Conservation (phyloP, 2,888 invertebrate genomes). For the Xiphydria camelus region DNA sequence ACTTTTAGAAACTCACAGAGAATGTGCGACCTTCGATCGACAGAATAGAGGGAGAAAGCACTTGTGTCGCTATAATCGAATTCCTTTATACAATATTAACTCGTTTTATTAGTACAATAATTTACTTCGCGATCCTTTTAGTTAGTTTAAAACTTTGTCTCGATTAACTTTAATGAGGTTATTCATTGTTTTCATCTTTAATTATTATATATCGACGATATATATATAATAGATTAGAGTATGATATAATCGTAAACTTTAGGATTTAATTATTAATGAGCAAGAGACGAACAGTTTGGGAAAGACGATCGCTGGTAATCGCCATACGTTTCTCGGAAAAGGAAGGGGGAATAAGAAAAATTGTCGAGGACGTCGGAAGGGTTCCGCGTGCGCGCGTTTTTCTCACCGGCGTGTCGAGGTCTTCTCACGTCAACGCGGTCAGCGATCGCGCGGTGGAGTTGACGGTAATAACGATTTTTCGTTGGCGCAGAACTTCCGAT, state of each 20-base stretch:
- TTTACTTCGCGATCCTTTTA: slow-evolving; percentile 6
- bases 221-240: slow-evolving; percentile 16
- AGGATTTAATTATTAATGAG: slow-evolving; percentile 49
- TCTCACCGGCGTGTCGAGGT: too few relatives aligned
- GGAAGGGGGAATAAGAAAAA: too few relatives aligned
- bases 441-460: too few relatives aligned
- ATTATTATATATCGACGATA: slow-evolving; percentile 16
- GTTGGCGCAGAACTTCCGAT: too few relatives aligned
- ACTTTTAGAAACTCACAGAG: too few relatives aligned
- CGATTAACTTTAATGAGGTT: slow-evolving; percentile 21
- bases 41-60: slow-evolving; percentile 17
- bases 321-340: too few relatives aligned
- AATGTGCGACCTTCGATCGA: too few relatives aligned
- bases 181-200: slow-evolving; percentile 21
- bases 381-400: too few relatives aligned
- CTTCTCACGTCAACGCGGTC: too few relatives aligned
- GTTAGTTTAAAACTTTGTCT: slow-evolving; percentile 16
- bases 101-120: slow-evolving; percentile 22
- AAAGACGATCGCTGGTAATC: too few relatives aligned
- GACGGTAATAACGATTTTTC: too few relatives aligned
- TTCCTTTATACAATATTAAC: slow-evolving; percentile 28
- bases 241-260: slow-evolving; percentile 21
- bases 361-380: too few relatives aligned
- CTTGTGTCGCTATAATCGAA: slow-evolving; percentile 22
- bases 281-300: slow-evolving; percentile 45